Evolutionary conservation across 2,113 vertebrate species (phyloP), one percentile per base, ranked within the genome.

Genomic region (Leucopternis melanops): DNA sequence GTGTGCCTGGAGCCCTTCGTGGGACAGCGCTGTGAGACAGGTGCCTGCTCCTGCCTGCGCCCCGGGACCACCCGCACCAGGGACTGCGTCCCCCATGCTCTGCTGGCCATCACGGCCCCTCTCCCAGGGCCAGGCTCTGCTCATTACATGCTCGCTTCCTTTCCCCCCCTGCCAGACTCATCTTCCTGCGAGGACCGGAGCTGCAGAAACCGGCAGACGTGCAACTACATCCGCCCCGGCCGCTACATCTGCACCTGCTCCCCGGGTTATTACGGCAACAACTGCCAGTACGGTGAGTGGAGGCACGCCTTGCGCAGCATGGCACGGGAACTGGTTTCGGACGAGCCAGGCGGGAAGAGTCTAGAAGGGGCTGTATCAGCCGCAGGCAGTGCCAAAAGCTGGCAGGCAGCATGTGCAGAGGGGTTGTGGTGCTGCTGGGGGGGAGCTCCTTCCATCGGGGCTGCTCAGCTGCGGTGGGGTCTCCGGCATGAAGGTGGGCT

Each of bases 21-120:
- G 42, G 99, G 99, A 94, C 95, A 65, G 16, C 98, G 95, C 95
- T 99, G 99, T 6, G 98, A 99, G 96, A 99, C 98, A 98, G 99
- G 99, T 99, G 95, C 95, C 61, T 32, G 70, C 62, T 75, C 17
- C 77, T 45, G 44, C 44, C 77, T 34, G 58, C 2, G 3, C 34
- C 65, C 55, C 3, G 4, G n/a, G 5, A 40, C 6, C 5, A 18
- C 42, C 87, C 58, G 2, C 0, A 0, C 16, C 26, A 36, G 67
- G 38, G 62, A 57, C 63, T 22, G 14, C 23, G 20, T n/a, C 36
- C 32, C 42, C 6, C 3, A 0, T 34, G 16, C 44, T 67, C 81
- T 9, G 13, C 11, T 70, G 54, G 29, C 55, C n/a, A 19, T 38
- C 31, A 2, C 1, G 11, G 59, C 59, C 40, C 23, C 25, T 69